Percentiles rank a stretch among this genome's conserved stretches.
Evolutionary conservation across 2,888 invertebrate species (phyloP).

Genomic region (Harmothoe impar): DNA sequence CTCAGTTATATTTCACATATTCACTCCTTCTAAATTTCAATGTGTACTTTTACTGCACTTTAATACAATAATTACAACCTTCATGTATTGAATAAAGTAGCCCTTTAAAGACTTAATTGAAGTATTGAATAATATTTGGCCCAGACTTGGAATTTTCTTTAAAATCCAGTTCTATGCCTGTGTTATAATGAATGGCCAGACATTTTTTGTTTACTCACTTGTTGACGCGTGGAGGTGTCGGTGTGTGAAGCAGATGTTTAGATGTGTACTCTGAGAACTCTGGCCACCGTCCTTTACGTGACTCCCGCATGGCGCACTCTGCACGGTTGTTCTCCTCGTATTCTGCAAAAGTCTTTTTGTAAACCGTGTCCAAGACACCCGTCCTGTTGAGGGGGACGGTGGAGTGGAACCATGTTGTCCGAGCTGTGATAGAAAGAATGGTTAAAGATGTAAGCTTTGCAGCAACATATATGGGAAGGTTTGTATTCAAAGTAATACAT

Average conservation of each 20-base stretch:
- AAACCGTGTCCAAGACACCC: conserved; percentile 76
- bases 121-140: background rate
- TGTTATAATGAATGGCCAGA: background rate
- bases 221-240: conserved; percentile 45
- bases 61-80: too few species aligned
- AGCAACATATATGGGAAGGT: too few species aligned
- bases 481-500: too few species aligned
- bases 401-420: conserved; percentile 81
- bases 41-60: too few species aligned
- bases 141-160: too few species aligned
- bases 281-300: conserved; percentile 76
- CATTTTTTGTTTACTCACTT: conserved; percentile 5
- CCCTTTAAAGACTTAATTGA: background rate
- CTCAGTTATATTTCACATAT: too few species aligned
- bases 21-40: too few species aligned
- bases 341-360: conserved; percentile 78
- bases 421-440: conserved; percentile 72
- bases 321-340: conserved; percentile 73
- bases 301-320: conserved; percentile 69
- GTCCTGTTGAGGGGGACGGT: conserved; percentile 78
- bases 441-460: too few species aligned
- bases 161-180: too few species aligned
- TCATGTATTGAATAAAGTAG: too few species aligned
- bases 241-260: conserved; percentile 73
- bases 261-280: conserved; percentile 81